Base-by-base conservation (phyloP, 2,888 invertebrate species). In the Cephus nigrinus region DNA sequence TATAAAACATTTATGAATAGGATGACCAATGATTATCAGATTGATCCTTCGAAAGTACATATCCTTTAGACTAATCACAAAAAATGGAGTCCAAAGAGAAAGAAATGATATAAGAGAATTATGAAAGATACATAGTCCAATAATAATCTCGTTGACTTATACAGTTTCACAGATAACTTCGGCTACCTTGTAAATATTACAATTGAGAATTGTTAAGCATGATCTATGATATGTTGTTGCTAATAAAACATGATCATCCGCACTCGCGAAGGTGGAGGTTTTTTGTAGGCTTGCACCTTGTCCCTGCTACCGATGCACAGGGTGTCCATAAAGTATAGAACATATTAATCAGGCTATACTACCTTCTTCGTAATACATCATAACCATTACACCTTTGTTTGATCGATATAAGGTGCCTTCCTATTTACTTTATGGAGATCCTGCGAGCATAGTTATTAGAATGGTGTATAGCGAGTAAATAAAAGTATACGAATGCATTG, bases 201-300 rank as follows among this genome's bases (percentile, higher is more conserved):
- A 55, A 55, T 55, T 9, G 84, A 82, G 80, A 80, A 86, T 87
- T 90, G 89, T 90, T 89, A 88, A 88, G 87, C 86, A 88, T 88
- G 87, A 86, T 85, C 86, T 85, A 85, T 86, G 81, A 71, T 15
- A 71, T 84, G 82, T 86, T 88, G 86, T 90, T 89, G 87, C 87
- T 84, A 90, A 90, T 90, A 90, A 87, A 85, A 84, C 84, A 80
- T 87, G 82, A 87, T 85, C 85, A 85, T 86, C 84, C 83, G 85
- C 86, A 88, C 85, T 86, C 85, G 85, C 87, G 83, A 82, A 86
- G 89, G 90, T 90, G 88, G 90, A 87, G 88, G 89, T 90, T 90
- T 89, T 89, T 90, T 88, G 85, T 88, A 88, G 87, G 87, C 82
- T 89, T 87, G 88, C 88, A 90, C 88, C 89, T 88, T 85, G 81